Base-by-base conservation (phyloP, 2,888 invertebrate genomes). In the Mythimna ferrago region DNA sequence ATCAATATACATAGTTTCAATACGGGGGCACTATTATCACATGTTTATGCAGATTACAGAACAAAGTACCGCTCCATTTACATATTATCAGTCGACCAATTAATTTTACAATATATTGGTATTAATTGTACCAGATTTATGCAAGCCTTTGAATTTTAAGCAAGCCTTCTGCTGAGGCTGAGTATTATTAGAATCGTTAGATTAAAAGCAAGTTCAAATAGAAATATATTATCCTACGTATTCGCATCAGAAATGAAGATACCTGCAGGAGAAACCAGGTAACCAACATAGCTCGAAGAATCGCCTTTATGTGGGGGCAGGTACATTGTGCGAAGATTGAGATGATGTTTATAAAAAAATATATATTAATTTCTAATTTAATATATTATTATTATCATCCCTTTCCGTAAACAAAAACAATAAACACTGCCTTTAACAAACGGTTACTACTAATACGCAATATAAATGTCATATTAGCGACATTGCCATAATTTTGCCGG, bases 21-120 rank as follows among this genome's bases (percentile, higher is more conserved):
- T 57, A 72, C 73, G 63, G 65, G 62, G 71, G 58, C 71, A 71
- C 73, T 77, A 80, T 76, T 73, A 82, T 79, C 66, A 75, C 67
- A 76, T 87, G 80, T 86, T 85, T 82, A 87, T 85, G 85, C 67
- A 80, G 78, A 80, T 81, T 71, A 76, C 38, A 76, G 76, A 76
- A 89, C 88, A 90, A 91, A 92, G 90, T 89, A 87, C 79, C 88
- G 89, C 88, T 56, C 71, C 56, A 94, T 94, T 94, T 89, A 88
- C 94, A 95, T 94, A 91, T 92, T 94, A 94, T 93, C 93, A 89
- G 80, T 76, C 69, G 70, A 77, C 92, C 93, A 94, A 94, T 94
- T 94, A 94, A 92, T 93, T 92, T 92, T 89, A 93, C 92, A 93
- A 91, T 89, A 91, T 92, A 92, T 92, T 86, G 89, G 87, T 91